A percentile compares a stretch with the other conserved stretches of the same genome.
Conservation (phyloP, 2,113 vertebrate species). For the Orycteropus afer region DNA sequence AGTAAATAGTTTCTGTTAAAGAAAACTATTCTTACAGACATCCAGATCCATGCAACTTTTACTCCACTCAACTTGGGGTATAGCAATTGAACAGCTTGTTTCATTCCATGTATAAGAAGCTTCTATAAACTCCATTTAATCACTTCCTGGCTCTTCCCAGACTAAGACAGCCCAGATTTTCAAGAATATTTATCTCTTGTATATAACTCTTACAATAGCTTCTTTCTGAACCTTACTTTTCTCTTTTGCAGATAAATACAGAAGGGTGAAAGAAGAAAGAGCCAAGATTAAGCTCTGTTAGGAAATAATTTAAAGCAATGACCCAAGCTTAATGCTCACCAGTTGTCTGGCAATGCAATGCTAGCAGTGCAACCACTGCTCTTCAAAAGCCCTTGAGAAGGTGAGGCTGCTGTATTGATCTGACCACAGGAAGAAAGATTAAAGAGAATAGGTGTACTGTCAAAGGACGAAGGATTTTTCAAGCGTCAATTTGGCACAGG, state of each 20-base stretch:
- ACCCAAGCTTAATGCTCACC: background rate
- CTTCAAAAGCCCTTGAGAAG: background rate
- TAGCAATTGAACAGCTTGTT: background rate
- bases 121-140: too few species aligned
- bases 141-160: background rate
- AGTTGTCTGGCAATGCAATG: background rate
- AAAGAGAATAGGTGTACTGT: rapidly evolving
- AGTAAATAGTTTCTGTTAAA: background rate
- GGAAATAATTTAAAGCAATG: background rate
- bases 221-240: background rate
- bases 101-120: background rate
- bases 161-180: background rate
- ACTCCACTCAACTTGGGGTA: background rate
- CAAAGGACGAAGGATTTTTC: background rate
- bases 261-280: background rate
- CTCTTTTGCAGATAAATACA: background rate
- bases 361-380: rapidly evolving
- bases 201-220: background rate
- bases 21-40: background rate
- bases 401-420: rapidly evolving
- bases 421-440: background rate
- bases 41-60: background rate
- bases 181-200: background rate
- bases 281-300: background rate
- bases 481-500: background rate